Base-by-base conservation (phyloP, 2,888 invertebrate species). In the Drosophila emarginata region DNA sequence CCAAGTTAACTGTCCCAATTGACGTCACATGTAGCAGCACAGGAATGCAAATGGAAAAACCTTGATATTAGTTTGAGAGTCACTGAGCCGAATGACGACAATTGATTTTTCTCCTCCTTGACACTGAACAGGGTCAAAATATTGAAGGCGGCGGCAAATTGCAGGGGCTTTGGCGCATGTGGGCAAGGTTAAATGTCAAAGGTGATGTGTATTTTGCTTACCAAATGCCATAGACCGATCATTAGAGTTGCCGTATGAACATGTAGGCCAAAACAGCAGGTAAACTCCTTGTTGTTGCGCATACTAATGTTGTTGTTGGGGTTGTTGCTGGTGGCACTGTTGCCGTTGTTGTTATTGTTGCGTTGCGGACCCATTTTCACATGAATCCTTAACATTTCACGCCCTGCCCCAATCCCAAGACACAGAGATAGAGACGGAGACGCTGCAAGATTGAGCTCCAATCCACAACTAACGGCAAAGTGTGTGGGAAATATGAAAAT, bases 151-250 rank as follows among this genome's bases (percentile, higher is more conserved):
- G 51, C 65, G 12, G 37, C 36, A 28, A 21, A 28, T n/a, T n/a
- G 64, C 57, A 66, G 58, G 40, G 39, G 12, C 39, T 57, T n/a
- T 45, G 51, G n/a, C 51, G 53, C 40, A n/a, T 26, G 15, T 53
- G n/a, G 37, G 23, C 14, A 45, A 45, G 45, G 45, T 45, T 45
- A 54, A 53, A 51, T 66, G 58, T 60, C 40, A 72, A 40, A 53
- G 61, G 72, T 56, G 7, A 56, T 15, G 9, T 18, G n/a, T 26
- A 23, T 28, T 39, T 51, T 12, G 92, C 94, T 94, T 93, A 96
- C 96, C 93, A 96, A 93, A 92, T 97, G 96, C 96, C 96, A 96
- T 91, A 96, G 93, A 86, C 96, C 96, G 73, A 96, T 94, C 73
- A 96, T 93, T 64, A 96, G 95, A 36, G 96, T 96, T 37, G 95